These are phyloP conservation scores for Drosophila lacicola DNA, from an alignment of 2,888 invertebrate species.

Conservation along the genomic window DNA sequence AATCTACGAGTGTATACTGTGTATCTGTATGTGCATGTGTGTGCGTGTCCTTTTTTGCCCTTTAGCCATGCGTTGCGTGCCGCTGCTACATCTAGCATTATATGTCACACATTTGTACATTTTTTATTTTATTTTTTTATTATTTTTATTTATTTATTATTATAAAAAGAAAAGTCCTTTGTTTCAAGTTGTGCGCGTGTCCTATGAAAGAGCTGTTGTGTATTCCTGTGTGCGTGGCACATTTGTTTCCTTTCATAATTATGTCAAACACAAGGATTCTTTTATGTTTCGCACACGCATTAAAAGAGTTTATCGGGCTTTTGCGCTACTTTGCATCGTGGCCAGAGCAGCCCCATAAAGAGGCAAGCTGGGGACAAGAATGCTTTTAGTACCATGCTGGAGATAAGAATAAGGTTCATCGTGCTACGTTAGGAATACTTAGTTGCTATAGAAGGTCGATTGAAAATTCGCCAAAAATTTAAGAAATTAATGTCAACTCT, in stretches of 20 bases:
- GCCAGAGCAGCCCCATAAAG: slow-evolving; percentile 35
- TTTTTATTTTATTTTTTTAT: slow-evolving; percentile 12
- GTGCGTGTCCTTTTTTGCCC: slow-evolving; percentile 60
- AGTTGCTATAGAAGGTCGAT: not conserved
- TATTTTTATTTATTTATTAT: slow-evolving; percentile 49
- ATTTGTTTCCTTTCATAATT: slow-evolving; percentile 80
- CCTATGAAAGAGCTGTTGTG: slow-evolving; percentile 55
- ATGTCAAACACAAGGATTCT: slow-evolving; percentile 81
- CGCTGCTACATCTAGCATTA: slow-evolving; percentile 56
- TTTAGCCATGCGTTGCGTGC: slow-evolving; percentile 42
- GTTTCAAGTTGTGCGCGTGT: slow-evolving; percentile 61
- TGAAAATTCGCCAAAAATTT: not conserved
- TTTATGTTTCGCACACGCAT: slow-evolving; percentile 57
- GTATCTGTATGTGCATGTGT: slow-evolving; percentile 6
- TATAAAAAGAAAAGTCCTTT: slow-evolving; percentile 75
- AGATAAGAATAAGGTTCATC: slow-evolving; percentile 26
- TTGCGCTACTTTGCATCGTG: slow-evolving; percentile 37
- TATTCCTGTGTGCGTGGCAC: slow-evolving; percentile 55
- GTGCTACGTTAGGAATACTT: slow-evolving; percentile 21
- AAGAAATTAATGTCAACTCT: not conserved
- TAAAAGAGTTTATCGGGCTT: slow-evolving; percentile 65
- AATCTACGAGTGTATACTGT: slow-evolving; percentile 4
- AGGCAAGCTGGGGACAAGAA: slow-evolving; percentile 20
- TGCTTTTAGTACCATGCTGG: slow-evolving; percentile 16
- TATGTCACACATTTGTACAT: slow-evolving; percentile 65